These are phyloP conservation scores for Gephyroberyx darwinii DNA, from an alignment of 2,797 vertebrate genomes.

Conservation along the genomic window DNA sequence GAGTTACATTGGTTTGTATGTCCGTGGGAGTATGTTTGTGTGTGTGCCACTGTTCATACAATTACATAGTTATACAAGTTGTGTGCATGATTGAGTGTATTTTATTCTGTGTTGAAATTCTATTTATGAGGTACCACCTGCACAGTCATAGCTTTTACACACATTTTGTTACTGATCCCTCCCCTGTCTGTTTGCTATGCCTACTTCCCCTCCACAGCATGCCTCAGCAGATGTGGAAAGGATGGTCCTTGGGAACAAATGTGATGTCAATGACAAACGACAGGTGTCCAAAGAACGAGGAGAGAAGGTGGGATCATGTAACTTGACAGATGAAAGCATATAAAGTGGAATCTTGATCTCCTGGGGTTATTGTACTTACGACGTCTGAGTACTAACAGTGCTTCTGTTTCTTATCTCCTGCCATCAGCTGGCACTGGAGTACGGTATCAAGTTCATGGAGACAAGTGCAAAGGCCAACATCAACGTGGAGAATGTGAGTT, in stretches of 20 bases:
- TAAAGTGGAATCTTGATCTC: neutral
- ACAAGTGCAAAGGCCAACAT: conserved; percentile 93
- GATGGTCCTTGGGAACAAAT: conserved; percentile 97
- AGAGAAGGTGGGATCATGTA: conserved; percentile 91
- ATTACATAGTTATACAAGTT: neutral
- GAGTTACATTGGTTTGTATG: neutral
- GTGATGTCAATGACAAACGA: conserved; percentile 96
- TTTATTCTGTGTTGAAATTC: neutral
- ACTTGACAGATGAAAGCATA: neutral
- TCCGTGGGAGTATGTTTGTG: neutral
- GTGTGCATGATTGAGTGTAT: too few species aligned
- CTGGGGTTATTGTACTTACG: neutral
- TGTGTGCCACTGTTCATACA: neutral
- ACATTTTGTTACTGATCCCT: neutral
- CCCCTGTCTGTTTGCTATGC: neutral
- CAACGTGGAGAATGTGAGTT: conserved; percentile 91
- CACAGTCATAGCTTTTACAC: neutral
- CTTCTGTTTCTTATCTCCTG: conserved; percentile 14
- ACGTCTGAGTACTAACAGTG: neutral
- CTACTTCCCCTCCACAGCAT: conserved; percentile 78
- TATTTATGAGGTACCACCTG: neutral
- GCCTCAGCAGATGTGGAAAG: conserved; percentile 95
- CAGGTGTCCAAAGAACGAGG: conserved; percentile 97
- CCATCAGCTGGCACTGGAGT: conserved; percentile 86
- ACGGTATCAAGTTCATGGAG: conserved; percentile 93